A percentile compares a stretch with the other conserved stretches of the same genome.
Conservation (phyloP, 2,113 vertebrate species). For the Alaudala cheleensis region DNA sequence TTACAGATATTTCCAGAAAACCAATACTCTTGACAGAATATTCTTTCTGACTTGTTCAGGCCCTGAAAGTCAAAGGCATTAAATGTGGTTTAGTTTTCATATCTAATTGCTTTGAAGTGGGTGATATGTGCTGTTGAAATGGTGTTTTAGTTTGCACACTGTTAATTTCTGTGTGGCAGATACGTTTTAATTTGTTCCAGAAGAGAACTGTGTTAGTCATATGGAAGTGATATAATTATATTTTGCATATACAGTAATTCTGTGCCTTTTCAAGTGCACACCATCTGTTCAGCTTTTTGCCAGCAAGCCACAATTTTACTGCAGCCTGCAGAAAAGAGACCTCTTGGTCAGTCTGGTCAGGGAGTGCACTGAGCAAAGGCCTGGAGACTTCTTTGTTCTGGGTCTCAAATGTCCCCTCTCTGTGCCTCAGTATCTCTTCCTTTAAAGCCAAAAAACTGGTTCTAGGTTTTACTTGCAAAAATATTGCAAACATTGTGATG, state of each 20-base stretch:
- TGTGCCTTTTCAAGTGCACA: conserved; percentile 48
- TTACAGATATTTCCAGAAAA: neutral
- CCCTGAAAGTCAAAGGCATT: neutral
- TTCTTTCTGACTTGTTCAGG: neutral
- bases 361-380: neutral
- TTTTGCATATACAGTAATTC: conserved; percentile 61
- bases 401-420: neutral
- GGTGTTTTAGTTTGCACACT: conserved; percentile 51
- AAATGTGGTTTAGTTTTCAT: conserved; percentile 46
- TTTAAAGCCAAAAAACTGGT: neutral
- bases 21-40: neutral
- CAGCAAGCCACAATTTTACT: conserved; percentile 40
- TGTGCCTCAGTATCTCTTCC: neutral
- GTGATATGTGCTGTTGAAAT: conserved; percentile 46
- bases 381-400: neutral
- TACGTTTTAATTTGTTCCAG: conserved; percentile 61
- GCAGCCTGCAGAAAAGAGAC: neutral
- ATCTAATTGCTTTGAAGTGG: conserved; percentile 55
- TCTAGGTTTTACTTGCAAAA: neutral
- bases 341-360: neutral
- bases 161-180: conserved; percentile 58
- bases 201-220: conserved; percentile 41
- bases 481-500: neutral
- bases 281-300: conserved; percentile 58
- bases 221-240: conserved; percentile 62